These are phyloP conservation scores for Andrena camellia DNA, from an alignment of 2,888 invertebrate species.

Conservation along the genomic window DNA sequence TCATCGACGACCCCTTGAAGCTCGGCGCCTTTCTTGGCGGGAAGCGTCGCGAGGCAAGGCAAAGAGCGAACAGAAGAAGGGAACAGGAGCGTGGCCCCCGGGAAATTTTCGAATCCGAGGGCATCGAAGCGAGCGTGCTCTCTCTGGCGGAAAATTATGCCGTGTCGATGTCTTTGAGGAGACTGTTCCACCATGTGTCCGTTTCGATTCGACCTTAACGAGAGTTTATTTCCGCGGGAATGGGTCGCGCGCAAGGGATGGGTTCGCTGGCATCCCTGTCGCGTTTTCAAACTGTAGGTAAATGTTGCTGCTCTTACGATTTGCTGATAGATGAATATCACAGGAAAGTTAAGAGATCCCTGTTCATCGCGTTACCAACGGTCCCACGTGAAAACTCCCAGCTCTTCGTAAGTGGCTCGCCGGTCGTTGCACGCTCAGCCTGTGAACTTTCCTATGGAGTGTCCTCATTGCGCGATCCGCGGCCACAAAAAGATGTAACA, in stretches of 20 bases:
- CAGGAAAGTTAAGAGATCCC: no score
- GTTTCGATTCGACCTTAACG: conserved; percentile 49
- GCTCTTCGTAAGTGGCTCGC: not conserved
- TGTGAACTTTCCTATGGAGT: conserved; percentile 8
- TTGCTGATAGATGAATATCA: no score
- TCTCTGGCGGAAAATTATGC: conserved; percentile 66
- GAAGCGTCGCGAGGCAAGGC: conserved; percentile 50
- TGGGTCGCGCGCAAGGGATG: not conserved
- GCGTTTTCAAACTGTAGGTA: no score
- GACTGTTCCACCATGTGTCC: conserved; percentile 15
- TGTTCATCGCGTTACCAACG: no score
- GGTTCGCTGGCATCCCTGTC: not conserved
- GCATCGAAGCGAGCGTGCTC: conserved; percentile 51
- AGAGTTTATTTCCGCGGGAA: conserved; percentile 14
- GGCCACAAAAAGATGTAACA: conserved; percentile 25
- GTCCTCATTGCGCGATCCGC: conserved; percentile 5
- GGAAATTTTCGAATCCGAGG: conserved; percentile 57
- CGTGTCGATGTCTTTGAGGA: conserved; percentile 53
- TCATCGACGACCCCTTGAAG: conserved; percentile 21
- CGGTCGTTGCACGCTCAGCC: not conserved
- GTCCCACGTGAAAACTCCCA: not conserved
- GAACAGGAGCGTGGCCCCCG: conserved; percentile 60
- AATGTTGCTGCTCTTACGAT: no score
- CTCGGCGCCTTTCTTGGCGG: conserved; percentile 17
- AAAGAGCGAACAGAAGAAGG: conserved; percentile 52